phyloP scores from a whole-genome alignment of 2,888 invertebrate species.

The Cryptosula pallasiana region DNA sequence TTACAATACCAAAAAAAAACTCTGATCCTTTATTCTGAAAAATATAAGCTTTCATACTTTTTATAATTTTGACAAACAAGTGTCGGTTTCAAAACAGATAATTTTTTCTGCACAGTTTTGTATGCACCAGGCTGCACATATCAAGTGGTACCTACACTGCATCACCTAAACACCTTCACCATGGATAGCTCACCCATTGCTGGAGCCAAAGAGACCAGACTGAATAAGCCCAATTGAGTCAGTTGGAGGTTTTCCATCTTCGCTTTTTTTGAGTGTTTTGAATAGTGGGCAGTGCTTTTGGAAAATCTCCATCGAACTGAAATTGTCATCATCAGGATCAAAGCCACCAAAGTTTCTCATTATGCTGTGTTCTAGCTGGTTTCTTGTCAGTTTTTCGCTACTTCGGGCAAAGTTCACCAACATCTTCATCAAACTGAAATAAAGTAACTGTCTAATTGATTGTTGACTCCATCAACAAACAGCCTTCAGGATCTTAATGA shows the following conservation, averaged over 20 bases:
- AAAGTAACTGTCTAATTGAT: too few species aligned
- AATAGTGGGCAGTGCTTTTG: conserved; percentile 21
- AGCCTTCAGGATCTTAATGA: too few species aligned
- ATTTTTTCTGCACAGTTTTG: too few species aligned
- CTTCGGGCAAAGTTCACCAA: conserved; percentile 34
- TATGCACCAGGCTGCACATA: too few species aligned
- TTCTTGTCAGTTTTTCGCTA: conserved; percentile 30
- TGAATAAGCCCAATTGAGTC: conserved; percentile 6
- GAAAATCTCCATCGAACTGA: conserved; percentile 36
- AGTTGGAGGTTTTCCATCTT: not conserved
- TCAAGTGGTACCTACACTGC: too few species aligned
- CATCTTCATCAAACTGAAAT: conserved; percentile 41
- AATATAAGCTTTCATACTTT: too few species aligned
- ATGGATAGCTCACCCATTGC: not conserved
- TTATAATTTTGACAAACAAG: too few species aligned
- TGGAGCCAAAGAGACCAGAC: not conserved
- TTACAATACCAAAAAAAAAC: too few species aligned
- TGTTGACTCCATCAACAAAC: too few species aligned
- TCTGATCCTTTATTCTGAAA: too few species aligned
- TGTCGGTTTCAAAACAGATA: too few species aligned
- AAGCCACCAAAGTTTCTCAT: conserved; percentile 44
- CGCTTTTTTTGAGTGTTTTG: not conserved
- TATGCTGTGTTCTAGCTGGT: conserved; percentile 36
- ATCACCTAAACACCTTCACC: too few species aligned
- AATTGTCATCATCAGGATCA: conserved; percentile 30